A percentile compares a stretch with the other conserved stretches of the same genome.
phyloP scores from a whole-genome alignment of 2,888 invertebrate genomes.

The Drosophila sordidula region DNA sequence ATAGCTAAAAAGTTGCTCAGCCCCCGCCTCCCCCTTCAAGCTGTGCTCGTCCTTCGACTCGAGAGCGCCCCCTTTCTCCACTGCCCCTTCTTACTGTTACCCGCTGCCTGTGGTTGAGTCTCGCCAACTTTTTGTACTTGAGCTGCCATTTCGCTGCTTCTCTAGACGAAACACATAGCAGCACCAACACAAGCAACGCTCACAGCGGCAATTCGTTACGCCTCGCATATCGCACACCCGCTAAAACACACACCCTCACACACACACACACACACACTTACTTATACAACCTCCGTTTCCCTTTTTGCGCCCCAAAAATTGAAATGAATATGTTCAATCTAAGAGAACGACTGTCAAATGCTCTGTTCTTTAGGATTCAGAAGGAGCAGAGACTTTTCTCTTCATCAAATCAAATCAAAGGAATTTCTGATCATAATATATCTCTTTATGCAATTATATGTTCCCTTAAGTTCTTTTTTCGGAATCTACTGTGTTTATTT shows the following conservation, averaged over 20 bases:
- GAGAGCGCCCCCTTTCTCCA: background rate
- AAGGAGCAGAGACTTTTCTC: no score
- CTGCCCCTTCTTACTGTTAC: background rate
- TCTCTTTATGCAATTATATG: no score
- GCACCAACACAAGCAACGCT: conserved; percentile 23
- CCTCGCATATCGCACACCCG: conserved; percentile 59
- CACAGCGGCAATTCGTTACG: conserved; percentile 64
- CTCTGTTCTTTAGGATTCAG: conserved; percentile 8
- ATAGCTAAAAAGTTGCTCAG: conserved; percentile 56
- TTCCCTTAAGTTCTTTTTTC: no score
- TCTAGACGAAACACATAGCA: conserved; percentile 50
- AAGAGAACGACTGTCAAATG: conserved; percentile 12
- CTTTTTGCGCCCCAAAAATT: conserved; percentile 30
- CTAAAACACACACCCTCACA: conserved; percentile 25
- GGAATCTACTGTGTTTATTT: no score
- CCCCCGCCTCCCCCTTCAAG: conserved; percentile 5
- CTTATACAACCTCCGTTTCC: conserved; percentile 55
- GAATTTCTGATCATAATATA: no score
- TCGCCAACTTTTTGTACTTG: conserved; percentile 62
- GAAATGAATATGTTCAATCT: background rate
- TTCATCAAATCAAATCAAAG: no score
- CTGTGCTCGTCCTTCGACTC: conserved; percentile 21
- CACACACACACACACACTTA: conserved; percentile 26
- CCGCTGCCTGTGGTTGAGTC: conserved; percentile 36
- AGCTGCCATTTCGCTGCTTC: conserved; percentile 65